These are phyloP conservation scores for Drosophila kanapiae DNA, from an alignment of 1,140 invertebrate genomes.

Conservation along the genomic window DNA sequence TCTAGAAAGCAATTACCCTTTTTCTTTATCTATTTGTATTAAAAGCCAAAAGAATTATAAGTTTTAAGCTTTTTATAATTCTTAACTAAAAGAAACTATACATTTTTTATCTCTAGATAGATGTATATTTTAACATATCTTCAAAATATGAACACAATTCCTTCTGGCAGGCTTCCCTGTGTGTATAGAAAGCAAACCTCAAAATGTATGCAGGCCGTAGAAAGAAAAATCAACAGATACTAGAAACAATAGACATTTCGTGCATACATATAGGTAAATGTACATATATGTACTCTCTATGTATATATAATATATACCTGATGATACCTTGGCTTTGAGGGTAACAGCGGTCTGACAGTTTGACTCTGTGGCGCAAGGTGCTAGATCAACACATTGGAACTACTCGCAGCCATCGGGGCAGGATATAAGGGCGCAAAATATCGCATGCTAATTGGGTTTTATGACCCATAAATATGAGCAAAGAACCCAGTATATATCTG, in stretches of 20 bases:
- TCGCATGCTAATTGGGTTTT: slow-evolving; percentile 35
- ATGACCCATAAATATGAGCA: slow-evolving; percentile 32
- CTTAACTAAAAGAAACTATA: neutral
- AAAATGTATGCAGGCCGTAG: slow-evolving; percentile 38
- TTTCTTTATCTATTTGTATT: no score
- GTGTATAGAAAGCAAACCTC: slow-evolving; percentile 29
- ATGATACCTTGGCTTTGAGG: slow-evolving; percentile 15
- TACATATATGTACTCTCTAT: slow-evolving; percentile 7
- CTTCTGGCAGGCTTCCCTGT: neutral
- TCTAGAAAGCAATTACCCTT: no score
- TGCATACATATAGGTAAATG: neutral
- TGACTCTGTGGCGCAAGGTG: slow-evolving; percentile 35
- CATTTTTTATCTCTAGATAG: neutral
- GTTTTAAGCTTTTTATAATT: no score
- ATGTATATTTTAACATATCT: neutral
- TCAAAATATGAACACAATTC: no score
- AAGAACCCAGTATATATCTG: neutral
- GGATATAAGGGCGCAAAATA: slow-evolving; percentile 6
- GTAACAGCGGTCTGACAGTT: slow-evolving; percentile 33
- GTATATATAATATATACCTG: slow-evolving; percentile 19
- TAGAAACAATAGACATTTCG: slow-evolving; percentile 35
- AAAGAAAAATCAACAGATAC: slow-evolving; percentile 48
- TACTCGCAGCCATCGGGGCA: neutral
- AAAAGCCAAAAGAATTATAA: no score
- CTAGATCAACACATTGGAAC: slow-evolving; percentile 29